Evolutionary conservation across 2,888 invertebrate species (phyloP).

Genomic region (Cryptus armator): DNA sequence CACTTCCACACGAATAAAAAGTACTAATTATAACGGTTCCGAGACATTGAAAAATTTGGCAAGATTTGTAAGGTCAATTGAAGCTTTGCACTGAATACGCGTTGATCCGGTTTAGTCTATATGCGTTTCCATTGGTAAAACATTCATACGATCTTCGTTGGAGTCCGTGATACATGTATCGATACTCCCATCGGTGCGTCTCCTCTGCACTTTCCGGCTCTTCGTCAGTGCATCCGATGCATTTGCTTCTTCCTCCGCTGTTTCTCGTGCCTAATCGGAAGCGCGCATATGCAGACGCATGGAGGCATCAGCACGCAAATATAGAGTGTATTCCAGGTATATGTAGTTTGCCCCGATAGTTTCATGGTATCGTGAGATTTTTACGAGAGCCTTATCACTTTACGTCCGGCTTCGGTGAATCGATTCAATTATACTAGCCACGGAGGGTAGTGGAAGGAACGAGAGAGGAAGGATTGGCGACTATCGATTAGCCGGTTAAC

Average conservation of each 20-base stretch:
- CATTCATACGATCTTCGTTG: not conserved
- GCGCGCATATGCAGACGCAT: slow-evolving; percentile 7
- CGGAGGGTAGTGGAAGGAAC: slow-evolving; percentile 27
- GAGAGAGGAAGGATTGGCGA: slow-evolving; percentile 37
- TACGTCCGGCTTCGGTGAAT: slow-evolving; percentile 67
- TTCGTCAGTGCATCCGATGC: slow-evolving; percentile 10
- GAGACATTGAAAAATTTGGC: too few species aligned
- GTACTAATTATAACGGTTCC: too few species aligned
- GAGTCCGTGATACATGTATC: not conserved
- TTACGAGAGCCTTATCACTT: slow-evolving; percentile 68
- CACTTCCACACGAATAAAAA: too few species aligned
- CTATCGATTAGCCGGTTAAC: slow-evolving; percentile 68
- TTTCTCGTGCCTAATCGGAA: slow-evolving; percentile 21
- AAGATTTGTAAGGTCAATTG: too few species aligned
- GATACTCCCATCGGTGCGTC: slow-evolving; percentile 10
- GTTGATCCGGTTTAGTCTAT: not conserved
- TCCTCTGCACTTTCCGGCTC: slow-evolving; percentile 18
- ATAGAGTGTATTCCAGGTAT: not conserved
- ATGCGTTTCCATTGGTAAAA: not conserved
- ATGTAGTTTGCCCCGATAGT: slow-evolving; percentile 40
- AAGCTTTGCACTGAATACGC: too few species aligned
- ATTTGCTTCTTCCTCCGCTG: slow-evolving; percentile 5
- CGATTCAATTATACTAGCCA: slow-evolving; percentile 66
- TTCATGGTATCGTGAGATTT: slow-evolving; percentile 38
- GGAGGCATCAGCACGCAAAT: not conserved